Evolutionary conservation across 2,888 invertebrate genomes (phyloP).

Genomic region (Spodoptera picta): DNA sequence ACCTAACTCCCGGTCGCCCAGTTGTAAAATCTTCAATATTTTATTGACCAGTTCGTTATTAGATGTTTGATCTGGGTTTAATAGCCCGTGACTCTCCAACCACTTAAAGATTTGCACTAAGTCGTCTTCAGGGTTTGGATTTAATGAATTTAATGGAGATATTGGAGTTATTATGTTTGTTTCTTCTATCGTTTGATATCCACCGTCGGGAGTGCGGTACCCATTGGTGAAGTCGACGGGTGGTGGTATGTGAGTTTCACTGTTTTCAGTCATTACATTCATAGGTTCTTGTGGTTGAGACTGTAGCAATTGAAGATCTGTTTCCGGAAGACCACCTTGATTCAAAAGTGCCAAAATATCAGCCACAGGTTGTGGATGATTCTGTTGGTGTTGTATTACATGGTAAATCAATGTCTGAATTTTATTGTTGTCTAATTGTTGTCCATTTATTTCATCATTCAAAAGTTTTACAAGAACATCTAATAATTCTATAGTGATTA

Average conservation of each 20-base stretch:
- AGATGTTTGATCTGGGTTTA: conserved; percentile 52
- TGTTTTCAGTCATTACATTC: neutral
- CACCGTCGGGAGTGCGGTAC: conserved; percentile 12
- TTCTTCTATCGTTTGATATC: conserved; percentile 5
- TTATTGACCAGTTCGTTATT: conserved; percentile 52
- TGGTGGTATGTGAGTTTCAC: neutral
- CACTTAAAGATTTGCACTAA: conserved; percentile 33
- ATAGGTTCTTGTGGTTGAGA: neutral
- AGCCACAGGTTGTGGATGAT: conserved; percentile 27
- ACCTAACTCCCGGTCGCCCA: conserved; percentile 49
- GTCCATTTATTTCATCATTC: conserved; percentile 26
- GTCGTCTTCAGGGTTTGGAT: conserved; percentile 19
- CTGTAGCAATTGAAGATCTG: conserved; percentile 24
- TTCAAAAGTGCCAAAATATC: conserved; percentile 34
- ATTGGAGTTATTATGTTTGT: too few relatives aligned
- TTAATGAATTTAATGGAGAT: neutral
- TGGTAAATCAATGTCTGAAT: conserved; percentile 18
- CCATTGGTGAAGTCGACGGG: neutral
- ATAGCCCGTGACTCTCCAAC: conserved; percentile 40
- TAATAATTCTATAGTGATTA: conserved; percentile 32
- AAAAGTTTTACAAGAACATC: conserved; percentile 32
- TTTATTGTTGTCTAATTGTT: conserved; percentile 30
- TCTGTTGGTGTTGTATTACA: conserved; percentile 26
- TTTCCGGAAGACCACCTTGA: conserved; percentile 18
- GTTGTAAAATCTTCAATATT: conserved; percentile 66